Percentiles rank a stretch among this genome's conserved stretches.
phyloP scores from a whole-genome alignment of 2,888 invertebrate genomes.

The Craniophora ligustri region DNA sequence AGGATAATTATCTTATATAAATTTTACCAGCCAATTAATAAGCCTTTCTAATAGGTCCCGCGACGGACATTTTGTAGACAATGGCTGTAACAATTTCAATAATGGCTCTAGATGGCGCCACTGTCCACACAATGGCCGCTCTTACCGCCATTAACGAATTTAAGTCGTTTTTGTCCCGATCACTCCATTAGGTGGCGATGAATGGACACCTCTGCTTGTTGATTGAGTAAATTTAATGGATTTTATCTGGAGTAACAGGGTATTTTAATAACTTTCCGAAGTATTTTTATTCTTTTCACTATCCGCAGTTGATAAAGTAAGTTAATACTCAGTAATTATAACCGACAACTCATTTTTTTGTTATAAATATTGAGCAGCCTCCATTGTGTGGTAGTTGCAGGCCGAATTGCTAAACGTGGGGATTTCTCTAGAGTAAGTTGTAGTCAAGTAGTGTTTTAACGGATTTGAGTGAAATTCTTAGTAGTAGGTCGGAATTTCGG shows the following conservation, averaged over 20 bases:
- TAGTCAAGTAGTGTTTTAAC: no score
- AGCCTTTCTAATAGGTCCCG: constrained; percentile 59
- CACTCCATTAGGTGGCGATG: constrained; percentile 50
- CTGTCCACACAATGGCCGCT: constrained; percentile 46
- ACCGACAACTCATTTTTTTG: no score
- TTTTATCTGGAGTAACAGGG: constrained; percentile 4
- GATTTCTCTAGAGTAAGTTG: no score
- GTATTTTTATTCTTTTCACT: constrained; percentile 1
- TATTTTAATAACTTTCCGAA: not conserved
- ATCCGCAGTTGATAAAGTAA: not conserved
- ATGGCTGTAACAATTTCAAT: constrained; percentile 59
- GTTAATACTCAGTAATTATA: no score
- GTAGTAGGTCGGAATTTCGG: no score
- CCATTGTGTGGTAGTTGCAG: no score
- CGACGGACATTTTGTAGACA: constrained; percentile 48
- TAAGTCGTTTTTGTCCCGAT: constrained; percentile 53
- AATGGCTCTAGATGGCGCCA: constrained; percentile 58
- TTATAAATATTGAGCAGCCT: no score
- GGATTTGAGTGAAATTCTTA: no score
- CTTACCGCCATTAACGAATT: constrained; percentile 58
- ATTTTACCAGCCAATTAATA: constrained; percentile 47
- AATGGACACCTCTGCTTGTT: constrained; percentile 25
- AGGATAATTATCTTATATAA: constrained; percentile 44
- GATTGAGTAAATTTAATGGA: constrained; percentile 21
- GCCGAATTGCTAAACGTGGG: no score